Percentiles rank a stretch among this genome's conserved stretches.
Conservation (phyloP, 1,140 invertebrate genomes). For the Periplaneta americana region DNA sequence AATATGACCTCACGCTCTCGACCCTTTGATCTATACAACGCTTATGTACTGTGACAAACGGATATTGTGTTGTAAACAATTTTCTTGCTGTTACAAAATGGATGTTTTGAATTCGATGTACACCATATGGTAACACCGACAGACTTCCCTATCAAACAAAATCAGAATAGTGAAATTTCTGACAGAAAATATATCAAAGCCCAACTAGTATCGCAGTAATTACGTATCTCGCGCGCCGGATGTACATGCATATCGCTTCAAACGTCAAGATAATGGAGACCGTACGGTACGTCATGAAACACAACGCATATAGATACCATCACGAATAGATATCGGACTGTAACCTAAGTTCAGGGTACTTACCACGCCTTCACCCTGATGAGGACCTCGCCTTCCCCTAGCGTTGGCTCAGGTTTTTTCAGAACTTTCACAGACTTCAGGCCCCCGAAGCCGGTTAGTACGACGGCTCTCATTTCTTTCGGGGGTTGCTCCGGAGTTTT, state of each 20-base stretch:
- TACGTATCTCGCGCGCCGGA: no score
- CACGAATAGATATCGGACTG: no score
- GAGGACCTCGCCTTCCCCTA: conserved; percentile 71
- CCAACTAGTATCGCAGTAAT: no score
- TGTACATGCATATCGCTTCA: no score
- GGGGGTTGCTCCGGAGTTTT: conserved; percentile 50
- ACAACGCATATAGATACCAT: no score
- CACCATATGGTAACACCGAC: background rate
- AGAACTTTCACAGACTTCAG: conserved; percentile 76
- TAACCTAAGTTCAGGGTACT: no score
- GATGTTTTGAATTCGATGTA: background rate
- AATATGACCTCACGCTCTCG: background rate
- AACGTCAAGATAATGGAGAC: no score
- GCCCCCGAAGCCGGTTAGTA: conserved; percentile 77
- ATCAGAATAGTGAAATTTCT: no score
- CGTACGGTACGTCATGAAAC: no score
- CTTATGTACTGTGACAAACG: no score
- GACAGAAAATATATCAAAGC: background rate
- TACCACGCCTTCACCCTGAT: conserved; percentile 82
- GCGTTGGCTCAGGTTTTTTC: conserved; percentile 68
- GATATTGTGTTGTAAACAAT: no score
- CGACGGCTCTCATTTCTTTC: conserved; percentile 78
- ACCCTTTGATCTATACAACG: background rate
- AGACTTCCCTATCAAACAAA: background rate
- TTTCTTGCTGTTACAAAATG: no score